A percentile compares a stretch with the other conserved stretches of the same genome.
These are phyloP conservation scores for Ganaspis brasiliensis DNA, from an alignment of 2,888 invertebrate genomes.

Conservation along the genomic window DNA sequence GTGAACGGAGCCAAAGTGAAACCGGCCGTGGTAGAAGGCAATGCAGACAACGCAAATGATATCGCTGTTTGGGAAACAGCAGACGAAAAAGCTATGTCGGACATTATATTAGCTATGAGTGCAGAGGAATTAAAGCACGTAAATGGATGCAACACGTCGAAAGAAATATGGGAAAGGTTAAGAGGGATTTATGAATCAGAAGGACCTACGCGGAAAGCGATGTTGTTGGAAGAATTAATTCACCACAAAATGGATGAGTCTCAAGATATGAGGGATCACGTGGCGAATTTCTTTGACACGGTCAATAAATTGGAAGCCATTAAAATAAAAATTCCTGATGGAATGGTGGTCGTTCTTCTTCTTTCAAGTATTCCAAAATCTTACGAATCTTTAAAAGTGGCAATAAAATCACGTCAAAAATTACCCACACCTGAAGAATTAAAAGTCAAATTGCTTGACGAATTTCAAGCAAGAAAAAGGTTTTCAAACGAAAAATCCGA, in stretches of 20 bases:
- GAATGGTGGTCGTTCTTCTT: conserved; percentile 43
- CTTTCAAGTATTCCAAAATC: conserved; percentile 45
- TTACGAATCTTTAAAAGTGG: conserved; percentile 44
- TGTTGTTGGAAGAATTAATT: conserved; percentile 44
- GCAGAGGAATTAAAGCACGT: conserved; percentile 46
- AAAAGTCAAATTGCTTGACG: conserved; percentile 19
- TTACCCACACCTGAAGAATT: conserved; percentile 38
- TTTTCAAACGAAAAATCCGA: not conserved
- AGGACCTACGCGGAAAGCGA: conserved; percentile 47
- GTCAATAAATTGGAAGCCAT: conserved; percentile 47
- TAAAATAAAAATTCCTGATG: conserved; percentile 47
- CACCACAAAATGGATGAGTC: conserved; percentile 44
- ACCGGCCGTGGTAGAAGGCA: conserved; percentile 5
- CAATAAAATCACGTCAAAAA: conserved; percentile 42
- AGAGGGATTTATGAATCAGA: conserved; percentile 44
- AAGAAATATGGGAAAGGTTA: conserved; percentile 42
- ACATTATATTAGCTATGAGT: conserved; percentile 43
- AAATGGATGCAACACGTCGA: conserved; percentile 39
- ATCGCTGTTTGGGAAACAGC: conserved; percentile 26
- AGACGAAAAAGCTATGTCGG: conserved; percentile 47
- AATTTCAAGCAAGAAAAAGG: conserved; percentile 22
- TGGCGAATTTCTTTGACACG: conserved; percentile 48
- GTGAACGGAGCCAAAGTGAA: conserved; percentile 21
- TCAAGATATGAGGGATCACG: conserved; percentile 48
- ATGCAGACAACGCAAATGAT: not conserved